Conservation (phyloP, 2,113 vertebrate species). For the Zosterops pallidus region DNA sequence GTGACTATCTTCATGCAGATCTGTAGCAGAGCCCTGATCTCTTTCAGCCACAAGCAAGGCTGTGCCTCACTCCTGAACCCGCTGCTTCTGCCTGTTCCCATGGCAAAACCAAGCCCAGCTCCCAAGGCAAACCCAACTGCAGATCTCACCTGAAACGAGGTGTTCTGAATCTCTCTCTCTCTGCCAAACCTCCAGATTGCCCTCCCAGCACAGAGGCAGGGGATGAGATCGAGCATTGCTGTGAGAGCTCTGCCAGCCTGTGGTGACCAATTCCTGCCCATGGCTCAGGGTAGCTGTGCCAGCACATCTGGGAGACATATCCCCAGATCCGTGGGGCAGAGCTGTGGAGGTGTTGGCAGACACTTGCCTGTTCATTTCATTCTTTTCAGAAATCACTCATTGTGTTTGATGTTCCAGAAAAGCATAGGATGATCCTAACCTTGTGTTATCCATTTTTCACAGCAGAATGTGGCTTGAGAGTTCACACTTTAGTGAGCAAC, state of each 20-base stretch:
- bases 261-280: not conserved
- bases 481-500: not conserved
- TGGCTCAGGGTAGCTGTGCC: not conserved
- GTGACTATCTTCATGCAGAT: not conserved
- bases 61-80: not conserved
- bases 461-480: not conserved
- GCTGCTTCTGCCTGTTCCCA: not conserved
- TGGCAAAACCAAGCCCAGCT: not conserved
- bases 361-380: not conserved
- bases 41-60: not conserved
- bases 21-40: not conserved
- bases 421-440: not conserved
- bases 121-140: not conserved
- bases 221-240: not conserved
- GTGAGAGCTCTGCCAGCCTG: not conserved
- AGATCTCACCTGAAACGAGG: not conserved
- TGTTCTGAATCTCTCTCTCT: not conserved
- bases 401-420: conserved; percentile 28
- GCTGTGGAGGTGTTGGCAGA: not conserved
- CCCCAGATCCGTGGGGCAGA: not conserved
- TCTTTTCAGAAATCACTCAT: conserved; percentile 1
- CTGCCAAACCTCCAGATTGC: not conserved
- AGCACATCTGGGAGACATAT: conserved; percentile 13
- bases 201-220: not conserved
- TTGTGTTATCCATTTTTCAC: not conserved